Evolutionary conservation across 2,888 invertebrate species (phyloP).

Genomic region (Leptothorax acervorum): DNA sequence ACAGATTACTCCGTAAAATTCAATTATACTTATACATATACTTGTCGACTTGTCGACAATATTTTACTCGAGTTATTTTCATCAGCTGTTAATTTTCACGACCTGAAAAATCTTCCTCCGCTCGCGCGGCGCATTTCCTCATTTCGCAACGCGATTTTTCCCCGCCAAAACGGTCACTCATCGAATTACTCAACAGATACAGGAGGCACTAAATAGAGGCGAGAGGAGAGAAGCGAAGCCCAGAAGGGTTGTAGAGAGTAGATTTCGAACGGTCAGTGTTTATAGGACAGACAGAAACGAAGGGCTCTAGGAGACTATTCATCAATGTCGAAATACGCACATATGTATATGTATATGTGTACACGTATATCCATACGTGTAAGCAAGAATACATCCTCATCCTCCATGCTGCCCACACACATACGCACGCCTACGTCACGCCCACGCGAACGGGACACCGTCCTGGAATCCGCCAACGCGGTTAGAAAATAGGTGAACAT

Average conservation of each 20-base stretch:
- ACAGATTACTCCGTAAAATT: not conserved
- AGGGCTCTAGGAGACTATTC: slow-evolving; percentile 70
- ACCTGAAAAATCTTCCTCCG: not conserved
- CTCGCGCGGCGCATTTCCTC: not conserved
- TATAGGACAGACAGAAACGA: slow-evolving; percentile 68
- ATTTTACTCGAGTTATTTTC: slow-evolving; percentile 4
- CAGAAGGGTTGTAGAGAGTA: slow-evolving; percentile 33
- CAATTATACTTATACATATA: not conserved
- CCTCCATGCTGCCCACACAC: slow-evolving; percentile 25
- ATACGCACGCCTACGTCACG: slow-evolving; percentile 36
- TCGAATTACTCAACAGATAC: slow-evolving; percentile 39
- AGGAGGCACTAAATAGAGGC: slow-evolving; percentile 47
- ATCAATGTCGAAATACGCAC: slow-evolving; percentile 72
- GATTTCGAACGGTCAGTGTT: slow-evolving; percentile 68
- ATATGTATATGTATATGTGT: slow-evolving; percentile 22
- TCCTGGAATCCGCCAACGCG: slow-evolving; percentile 38
- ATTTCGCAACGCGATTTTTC: slow-evolving; percentile 23
- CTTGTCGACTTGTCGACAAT: not conserved
- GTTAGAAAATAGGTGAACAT: slow-evolving; percentile 42
- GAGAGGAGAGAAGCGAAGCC: not conserved
- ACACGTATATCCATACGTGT: not conserved
- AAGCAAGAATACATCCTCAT: slow-evolving; percentile 40
- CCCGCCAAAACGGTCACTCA: not conserved
- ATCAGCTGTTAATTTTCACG: not conserved
- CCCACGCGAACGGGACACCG: slow-evolving; percentile 39